Conservation (phyloP, 2,888 invertebrate genomes). For the Leuctra nigra region DNA sequence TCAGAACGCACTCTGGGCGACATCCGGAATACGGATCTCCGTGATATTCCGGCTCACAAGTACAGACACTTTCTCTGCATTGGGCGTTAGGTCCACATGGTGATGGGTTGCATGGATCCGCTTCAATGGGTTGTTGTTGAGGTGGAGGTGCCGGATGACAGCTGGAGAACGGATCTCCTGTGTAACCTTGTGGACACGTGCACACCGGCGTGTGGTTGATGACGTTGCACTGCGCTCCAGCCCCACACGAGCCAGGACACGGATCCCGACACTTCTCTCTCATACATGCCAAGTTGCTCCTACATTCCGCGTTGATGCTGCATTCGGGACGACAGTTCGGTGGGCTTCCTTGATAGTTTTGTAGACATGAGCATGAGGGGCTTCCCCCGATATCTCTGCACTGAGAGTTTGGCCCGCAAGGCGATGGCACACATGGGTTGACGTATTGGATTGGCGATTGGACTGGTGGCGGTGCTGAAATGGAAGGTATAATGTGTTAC, state of each 20-base stretch:
- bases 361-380: conserved; percentile 56
- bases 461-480: conserved; percentile 37
- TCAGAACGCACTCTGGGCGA: conserved; percentile 63
- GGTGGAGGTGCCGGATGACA: conserved; percentile 31
- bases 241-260: conserved; percentile 69
- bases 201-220: conserved; percentile 55
- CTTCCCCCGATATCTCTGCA: conserved; percentile 49
- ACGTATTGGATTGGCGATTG: conserved; percentile 37
- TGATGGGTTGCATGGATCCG: conserved; percentile 33
- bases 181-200: conserved; percentile 33
- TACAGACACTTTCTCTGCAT: conserved; percentile 52
- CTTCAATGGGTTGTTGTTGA: conserved; percentile 24
- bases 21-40: conserved; percentile 66
- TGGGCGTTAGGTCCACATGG: conserved; percentile 37
- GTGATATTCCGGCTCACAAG: conserved; percentile 62
- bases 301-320: conserved; percentile 59
- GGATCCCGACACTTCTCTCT: conserved; percentile 67
- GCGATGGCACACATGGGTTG: conserved; percentile 38
- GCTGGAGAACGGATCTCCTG: conserved; percentile 35
- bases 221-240: conserved; percentile 54
- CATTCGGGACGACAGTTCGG: conserved; percentile 64
- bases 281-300: conserved; percentile 64
- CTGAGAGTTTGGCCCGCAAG: conserved; percentile 57
- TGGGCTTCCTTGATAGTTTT: conserved; percentile 55
- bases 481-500: too few relatives aligned